phyloP scores from a whole-genome alignment of 2,113 vertebrate species.

The Eulemur macaco region DNA sequence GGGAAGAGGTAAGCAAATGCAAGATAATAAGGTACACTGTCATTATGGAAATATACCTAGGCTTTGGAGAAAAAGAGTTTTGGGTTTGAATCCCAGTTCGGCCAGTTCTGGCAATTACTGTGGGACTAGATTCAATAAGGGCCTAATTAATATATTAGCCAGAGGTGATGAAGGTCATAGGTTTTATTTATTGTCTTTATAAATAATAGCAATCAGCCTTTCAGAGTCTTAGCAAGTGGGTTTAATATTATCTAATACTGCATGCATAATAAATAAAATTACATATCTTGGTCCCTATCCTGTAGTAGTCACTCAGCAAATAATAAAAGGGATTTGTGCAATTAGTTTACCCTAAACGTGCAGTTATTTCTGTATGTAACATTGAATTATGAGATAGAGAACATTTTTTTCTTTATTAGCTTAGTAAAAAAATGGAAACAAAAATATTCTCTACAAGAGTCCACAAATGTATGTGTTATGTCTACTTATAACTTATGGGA shows the following conservation, averaged over 20 bases:
- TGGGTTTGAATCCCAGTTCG: neutral
- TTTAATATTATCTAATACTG: neutral
- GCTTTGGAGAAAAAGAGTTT: neutral
- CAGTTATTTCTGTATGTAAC: neutral
- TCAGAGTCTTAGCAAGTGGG: neutral
- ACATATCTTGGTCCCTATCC: neutral
- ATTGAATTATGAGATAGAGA: neutral
- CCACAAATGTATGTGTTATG: neutral
- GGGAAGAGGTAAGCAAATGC: neutral
- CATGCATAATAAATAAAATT: neutral
- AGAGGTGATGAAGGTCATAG: neutral
- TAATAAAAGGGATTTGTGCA: neutral
- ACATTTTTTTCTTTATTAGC: neutral
- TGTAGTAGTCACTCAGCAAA: neutral
- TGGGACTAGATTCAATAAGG: neutral
- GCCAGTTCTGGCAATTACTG: neutral
- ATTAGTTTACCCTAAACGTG: neutral
- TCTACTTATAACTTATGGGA: neutral
- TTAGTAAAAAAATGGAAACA: neutral
- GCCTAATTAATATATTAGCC: neutral
- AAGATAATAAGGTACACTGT: neutral
- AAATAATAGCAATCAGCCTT: neutral
- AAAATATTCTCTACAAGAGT: neutral
- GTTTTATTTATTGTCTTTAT: neutral
- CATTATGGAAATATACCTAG: neutral